These are phyloP conservation scores for Syrmaticus mikado DNA, from an alignment of 2,113 vertebrate species.

Conservation along the genomic window DNA sequence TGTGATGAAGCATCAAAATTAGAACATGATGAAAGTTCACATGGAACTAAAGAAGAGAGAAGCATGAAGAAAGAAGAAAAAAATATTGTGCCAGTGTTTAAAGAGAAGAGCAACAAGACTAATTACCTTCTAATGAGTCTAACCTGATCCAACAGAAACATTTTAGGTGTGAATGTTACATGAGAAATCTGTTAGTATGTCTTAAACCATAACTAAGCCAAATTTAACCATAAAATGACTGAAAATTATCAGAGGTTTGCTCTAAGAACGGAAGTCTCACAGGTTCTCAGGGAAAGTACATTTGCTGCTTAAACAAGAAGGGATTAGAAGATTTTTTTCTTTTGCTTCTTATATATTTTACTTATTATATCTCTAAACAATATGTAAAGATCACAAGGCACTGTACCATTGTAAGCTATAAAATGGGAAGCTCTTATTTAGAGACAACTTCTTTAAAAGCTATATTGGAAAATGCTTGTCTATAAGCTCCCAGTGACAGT, in stretches of 20 bases:
- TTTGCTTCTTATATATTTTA: not conserved
- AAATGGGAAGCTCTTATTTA: not conserved
- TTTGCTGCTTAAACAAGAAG: not conserved
- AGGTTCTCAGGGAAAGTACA: not conserved
- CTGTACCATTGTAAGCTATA: not conserved
- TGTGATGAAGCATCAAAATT: not conserved
- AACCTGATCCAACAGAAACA: not conserved
- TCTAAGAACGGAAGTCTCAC: not conserved
- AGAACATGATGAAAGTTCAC: not conserved
- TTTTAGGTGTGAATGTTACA: not conserved
- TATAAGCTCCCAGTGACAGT: not conserved
- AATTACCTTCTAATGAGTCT: not conserved
- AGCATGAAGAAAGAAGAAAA: not conserved
- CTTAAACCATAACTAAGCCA: not conserved
- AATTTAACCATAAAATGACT: not conserved
- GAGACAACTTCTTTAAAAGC: not conserved
- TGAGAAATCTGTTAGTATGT: not conserved
- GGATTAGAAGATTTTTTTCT: not conserved
- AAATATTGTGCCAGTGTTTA: not conserved
- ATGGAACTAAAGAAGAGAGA: not conserved
- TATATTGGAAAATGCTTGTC: not conserved
- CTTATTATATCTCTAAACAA: not conserved
- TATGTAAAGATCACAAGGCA: not conserved
- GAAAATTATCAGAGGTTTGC: fast-evolving
- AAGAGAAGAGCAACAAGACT: not conserved